Conservation (phyloP, 2,797 vertebrate genomes). For the Amphiprion clarkii region DNA sequence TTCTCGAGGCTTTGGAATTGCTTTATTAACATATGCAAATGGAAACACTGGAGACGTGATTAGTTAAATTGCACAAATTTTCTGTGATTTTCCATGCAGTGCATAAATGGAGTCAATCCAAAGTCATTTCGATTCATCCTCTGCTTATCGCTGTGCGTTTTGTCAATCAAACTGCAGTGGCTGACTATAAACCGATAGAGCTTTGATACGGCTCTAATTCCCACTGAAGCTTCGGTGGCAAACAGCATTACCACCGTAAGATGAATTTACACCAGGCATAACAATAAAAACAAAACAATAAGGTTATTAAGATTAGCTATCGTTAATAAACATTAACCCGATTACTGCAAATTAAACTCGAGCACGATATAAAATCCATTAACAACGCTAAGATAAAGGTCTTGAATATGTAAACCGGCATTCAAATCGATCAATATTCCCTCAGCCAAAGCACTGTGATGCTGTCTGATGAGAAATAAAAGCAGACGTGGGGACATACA, state of each 20-base stretch:
- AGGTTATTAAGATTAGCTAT: slow-evolving; percentile 58
- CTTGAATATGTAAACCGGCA: slow-evolving; percentile 26
- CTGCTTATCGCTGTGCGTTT: slow-evolving; percentile 65
- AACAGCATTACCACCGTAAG: slow-evolving; percentile 32
- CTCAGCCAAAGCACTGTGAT: slow-evolving; percentile 4
- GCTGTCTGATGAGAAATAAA: slow-evolving; percentile 40
- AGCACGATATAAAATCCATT: slow-evolving; percentile 39
- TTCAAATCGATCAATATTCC: slow-evolving; percentile 47
- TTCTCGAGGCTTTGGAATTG: slow-evolving; percentile 62
- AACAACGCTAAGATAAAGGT: slow-evolving; percentile 19
- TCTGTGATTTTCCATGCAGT: slow-evolving; percentile 72
- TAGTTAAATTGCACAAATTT: slow-evolving; percentile 79
- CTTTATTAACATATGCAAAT: slow-evolving; percentile 88
- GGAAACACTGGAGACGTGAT: slow-evolving; percentile 73
- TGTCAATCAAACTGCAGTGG: slow-evolving; percentile 70
- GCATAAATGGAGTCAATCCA: slow-evolving; percentile 63
- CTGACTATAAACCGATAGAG: slow-evolving; percentile 60
- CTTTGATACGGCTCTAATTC: slow-evolving; percentile 50
- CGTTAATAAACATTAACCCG: slow-evolving; percentile 57
- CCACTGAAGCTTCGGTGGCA: slow-evolving; percentile 24
- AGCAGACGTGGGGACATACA: slow-evolving; percentile 56
- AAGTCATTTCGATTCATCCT: slow-evolving; percentile 65
- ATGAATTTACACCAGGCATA: slow-evolving; percentile 34
- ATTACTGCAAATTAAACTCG: slow-evolving; percentile 63
- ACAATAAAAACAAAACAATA: slow-evolving; percentile 58